Evolutionary conservation across 2,113 vertebrate genomes (phyloP).

Genomic region (Sylvicapra grimmia): DNA sequence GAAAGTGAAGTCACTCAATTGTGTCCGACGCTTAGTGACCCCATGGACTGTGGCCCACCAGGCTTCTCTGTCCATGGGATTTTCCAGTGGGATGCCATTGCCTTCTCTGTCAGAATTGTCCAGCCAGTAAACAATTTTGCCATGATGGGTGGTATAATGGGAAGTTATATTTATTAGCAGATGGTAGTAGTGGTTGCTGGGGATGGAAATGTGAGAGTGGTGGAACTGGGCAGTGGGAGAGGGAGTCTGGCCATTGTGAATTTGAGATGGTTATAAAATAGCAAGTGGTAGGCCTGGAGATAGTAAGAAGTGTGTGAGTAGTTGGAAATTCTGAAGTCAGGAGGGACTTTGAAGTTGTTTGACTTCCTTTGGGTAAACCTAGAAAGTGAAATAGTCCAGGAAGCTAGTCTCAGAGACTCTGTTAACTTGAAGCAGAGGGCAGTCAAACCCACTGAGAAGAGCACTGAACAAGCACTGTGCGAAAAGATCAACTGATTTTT

Average conservation of each 20-base stretch:
- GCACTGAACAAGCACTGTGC: not conserved
- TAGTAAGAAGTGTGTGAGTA: not conserved
- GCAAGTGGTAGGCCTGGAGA: not conserved
- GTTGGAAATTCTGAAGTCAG: not conserved
- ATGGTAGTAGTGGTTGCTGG: not conserved
- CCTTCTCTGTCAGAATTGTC: not conserved
- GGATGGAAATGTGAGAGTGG: not conserved
- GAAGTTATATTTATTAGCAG: not conserved
- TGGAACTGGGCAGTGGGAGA: not conserved
- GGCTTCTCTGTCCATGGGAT: not conserved
- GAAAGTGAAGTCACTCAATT: fast-evolving
- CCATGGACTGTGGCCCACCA: not conserved
- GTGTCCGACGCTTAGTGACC: not conserved
- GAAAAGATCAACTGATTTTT: not conserved
- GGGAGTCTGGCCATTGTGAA: not conserved
- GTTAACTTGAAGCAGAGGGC: not conserved
- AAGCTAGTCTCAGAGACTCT: not conserved
- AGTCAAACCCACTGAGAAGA: not conserved
- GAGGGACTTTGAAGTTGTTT: not conserved
- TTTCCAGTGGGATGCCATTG: not conserved
- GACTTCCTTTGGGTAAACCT: not conserved
- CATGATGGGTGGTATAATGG: not conserved
- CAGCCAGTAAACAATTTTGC: not conserved
- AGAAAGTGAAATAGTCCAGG: not conserved
- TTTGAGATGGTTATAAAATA: not conserved